phyloP scores from a whole-genome alignment of 2,797 vertebrate genomes.

The Sphenodon punctatus region DNA sequence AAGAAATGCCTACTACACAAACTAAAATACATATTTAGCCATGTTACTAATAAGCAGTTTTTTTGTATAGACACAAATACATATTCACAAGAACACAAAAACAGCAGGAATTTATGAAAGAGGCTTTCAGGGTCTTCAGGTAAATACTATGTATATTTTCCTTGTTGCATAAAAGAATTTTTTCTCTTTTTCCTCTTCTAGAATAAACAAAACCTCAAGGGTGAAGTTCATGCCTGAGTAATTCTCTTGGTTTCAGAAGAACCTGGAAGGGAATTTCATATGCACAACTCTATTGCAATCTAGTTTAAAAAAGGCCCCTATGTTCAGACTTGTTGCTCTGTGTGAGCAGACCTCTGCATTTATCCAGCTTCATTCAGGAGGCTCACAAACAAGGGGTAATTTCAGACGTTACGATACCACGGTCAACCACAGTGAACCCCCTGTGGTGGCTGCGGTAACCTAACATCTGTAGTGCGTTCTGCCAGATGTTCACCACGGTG shows the following conservation, averaged over 20 bases:
- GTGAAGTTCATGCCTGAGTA: slow-evolving; percentile 51
- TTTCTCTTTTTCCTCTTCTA: slow-evolving; percentile 21
- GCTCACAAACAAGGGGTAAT: no score
- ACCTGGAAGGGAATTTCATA: slow-evolving; percentile 48
- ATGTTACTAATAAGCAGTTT: slow-evolving; percentile 44
- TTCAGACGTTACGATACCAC: no score
- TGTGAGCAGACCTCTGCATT: slow-evolving; percentile 42
- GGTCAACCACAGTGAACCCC: no score
- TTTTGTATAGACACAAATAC: slow-evolving; percentile 52
- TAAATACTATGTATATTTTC: slow-evolving; percentile 45
- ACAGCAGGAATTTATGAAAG: slow-evolving; percentile 7
- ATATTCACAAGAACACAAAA: slow-evolving; percentile 40
- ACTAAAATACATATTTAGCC: slow-evolving; percentile 63
- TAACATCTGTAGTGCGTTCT: no score
- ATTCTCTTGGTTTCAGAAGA: slow-evolving; percentile 50
- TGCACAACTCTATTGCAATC: slow-evolving; percentile 22
- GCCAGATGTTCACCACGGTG: no score
- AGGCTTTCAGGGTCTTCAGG: slow-evolving; percentile 48
- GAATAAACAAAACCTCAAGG: slow-evolving; percentile 45
- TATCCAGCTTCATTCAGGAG: no score
- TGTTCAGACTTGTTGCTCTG: slow-evolving; percentile 25
- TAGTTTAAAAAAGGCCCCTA: slow-evolving; percentile 17
- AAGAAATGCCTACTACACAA: slow-evolving; percentile 39
- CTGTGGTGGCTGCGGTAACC: no score
- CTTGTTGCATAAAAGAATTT: slow-evolving; percentile 25